Evolutionary conservation across 2,888 invertebrate species (phyloP), one percentile per base, ranked within the genome.

Genomic region (Scaptomyza tumidula): DNA sequence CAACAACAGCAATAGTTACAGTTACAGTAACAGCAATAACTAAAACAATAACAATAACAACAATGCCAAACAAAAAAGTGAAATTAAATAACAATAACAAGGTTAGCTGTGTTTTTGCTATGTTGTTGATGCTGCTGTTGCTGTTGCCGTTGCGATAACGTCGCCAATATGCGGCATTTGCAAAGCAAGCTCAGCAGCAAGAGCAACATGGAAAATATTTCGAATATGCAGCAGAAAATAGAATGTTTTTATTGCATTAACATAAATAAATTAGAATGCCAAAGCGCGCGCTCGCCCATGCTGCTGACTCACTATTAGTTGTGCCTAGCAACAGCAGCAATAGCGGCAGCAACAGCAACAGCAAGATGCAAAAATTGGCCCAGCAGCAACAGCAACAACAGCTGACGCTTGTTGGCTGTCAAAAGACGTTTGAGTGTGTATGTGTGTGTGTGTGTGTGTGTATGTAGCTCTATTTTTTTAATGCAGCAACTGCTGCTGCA

Each of bases 201-300:
- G 37, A 52, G 44, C 55, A 68, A 60, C 52, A 52, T 52, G 52
- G 37, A 67, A 74, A 76, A 78, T 67, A 71, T 79, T 79, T 70
- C 62, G 66, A 81, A 77, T 83, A 79, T 79, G 78, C 80, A 77
- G 70, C 86, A 71, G 74, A 83, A 75, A 79, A 88, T 83, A 77
- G 80, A 89, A 86, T 88, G 86, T 88, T 89, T 89, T 86, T 86
- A 89, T 89, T 89, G 86, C 86, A 86, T 86, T 86, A 89, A 82
- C 86, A 89, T 86, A 89, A 86, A 82, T 86, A 88, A 89, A 86
- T 86, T 89, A 89, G 86, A 86, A 89, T 80, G 80, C 73, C 71
- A 70, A 62, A 58, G 62, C 52, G 71, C 55, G 64, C 60, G 56
- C 66, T 68, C 56, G 55, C 56, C 59, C 64, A 53, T 63, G 52